Conservation (phyloP, 2,797 vertebrate genomes). For the Novumbra hubbsi region DNA sequence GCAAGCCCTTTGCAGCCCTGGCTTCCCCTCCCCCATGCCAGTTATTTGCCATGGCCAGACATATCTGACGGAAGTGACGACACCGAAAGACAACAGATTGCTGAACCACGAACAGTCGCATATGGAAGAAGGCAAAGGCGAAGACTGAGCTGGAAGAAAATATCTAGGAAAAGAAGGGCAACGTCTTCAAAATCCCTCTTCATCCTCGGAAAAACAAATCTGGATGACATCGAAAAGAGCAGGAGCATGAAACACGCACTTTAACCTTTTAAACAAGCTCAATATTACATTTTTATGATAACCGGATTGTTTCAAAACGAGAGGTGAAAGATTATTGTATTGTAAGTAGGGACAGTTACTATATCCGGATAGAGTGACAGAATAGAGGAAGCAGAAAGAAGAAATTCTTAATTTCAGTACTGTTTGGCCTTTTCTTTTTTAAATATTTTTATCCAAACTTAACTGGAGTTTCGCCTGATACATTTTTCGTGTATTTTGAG, state of each 20-base stretch:
- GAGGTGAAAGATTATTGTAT: constrained; percentile 77
- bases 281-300: constrained; percentile 68
- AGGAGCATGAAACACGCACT: constrained; percentile 65
- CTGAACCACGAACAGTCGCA: constrained; percentile 23
- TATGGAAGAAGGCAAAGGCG: constrained; percentile 5
- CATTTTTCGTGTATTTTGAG: constrained; percentile 42
- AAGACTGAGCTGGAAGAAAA: neutral
- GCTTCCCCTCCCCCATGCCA: neutral
- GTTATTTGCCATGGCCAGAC: constrained; percentile 23
- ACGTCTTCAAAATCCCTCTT: constrained; percentile 76
- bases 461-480: constrained; percentile 8
- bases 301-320: constrained; percentile 68
- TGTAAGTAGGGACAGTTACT: constrained; percentile 44
- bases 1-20: neutral
- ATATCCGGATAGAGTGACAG: constrained; percentile 35
- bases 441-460: constrained; percentile 8
- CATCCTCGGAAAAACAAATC: constrained; percentile 74
- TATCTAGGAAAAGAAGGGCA: neutral
- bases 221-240: constrained; percentile 22
- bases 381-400: constrained; percentile 35
- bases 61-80: constrained; percentile 68
- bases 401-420: constrained; percentile 35
- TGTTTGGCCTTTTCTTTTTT: constrained; percentile 49
- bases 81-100: constrained; percentile 15
- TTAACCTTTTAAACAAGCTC: constrained; percentile 56